Evolutionary conservation across 1,140 invertebrate species (phyloP).

Genomic region (Camponotus floridanus): DNA sequence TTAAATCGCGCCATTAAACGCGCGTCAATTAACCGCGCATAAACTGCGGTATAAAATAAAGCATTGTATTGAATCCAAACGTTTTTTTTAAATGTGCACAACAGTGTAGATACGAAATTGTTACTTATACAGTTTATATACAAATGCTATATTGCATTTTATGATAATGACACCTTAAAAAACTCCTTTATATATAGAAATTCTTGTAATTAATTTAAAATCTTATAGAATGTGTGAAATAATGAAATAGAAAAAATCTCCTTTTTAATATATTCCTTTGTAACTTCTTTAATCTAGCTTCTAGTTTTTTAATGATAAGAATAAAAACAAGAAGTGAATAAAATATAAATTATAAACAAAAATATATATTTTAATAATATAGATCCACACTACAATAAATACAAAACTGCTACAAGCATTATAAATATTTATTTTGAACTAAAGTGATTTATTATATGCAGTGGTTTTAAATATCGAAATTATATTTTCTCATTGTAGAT

Average conservation of each 20-base stretch:
- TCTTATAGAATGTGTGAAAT: not conserved
- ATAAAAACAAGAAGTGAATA: constrained; percentile 6
- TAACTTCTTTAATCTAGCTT: not conserved
- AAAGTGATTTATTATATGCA: too few species aligned
- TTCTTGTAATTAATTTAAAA: constrained; percentile 15
- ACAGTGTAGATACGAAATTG: not conserved
- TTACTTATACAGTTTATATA: constrained; percentile 38
- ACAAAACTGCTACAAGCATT: not conserved
- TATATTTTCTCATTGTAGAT: too few species aligned
- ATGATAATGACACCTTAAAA: not conserved
- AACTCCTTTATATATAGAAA: not conserved
- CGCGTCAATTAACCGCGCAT: not conserved
- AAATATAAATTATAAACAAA: too few species aligned
- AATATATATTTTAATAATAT: not conserved
- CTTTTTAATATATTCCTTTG: constrained; percentile 27
- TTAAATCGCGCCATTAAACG: constrained; percentile 9
- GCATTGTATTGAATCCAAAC: not conserved
- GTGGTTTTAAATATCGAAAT: too few species aligned
- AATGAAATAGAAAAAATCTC: constrained; percentile 4
- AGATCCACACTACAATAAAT: not conserved
- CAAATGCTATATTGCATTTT: not conserved
- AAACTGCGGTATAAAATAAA: not conserved
- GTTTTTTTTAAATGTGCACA: constrained; percentile 12
- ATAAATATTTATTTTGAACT: constrained; percentile 11
- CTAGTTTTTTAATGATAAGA: not conserved